Conservation (phyloP, 2,113 vertebrate genomes). For the Oryzias curvinotus region DNA sequence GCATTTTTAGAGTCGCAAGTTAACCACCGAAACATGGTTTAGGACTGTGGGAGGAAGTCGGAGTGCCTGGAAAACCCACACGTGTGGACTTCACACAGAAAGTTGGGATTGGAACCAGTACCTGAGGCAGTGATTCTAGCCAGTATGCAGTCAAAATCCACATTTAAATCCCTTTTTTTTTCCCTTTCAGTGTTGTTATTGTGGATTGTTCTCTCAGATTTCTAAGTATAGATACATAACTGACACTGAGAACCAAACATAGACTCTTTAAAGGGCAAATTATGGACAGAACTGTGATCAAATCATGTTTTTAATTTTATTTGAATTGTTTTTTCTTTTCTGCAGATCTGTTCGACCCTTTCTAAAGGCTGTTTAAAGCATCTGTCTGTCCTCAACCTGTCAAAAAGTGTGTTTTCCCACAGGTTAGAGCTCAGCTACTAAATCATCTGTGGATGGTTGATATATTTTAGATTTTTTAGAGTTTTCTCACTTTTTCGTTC, state of each 20-base stretch:
- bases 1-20: too few species aligned
- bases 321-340: background rate
- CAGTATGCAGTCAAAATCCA: too few species aligned
- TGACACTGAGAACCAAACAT: fast-evolving
- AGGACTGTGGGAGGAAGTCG: too few species aligned
- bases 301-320: background rate
- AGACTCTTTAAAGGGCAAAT: background rate
- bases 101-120: too few species aligned
- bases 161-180: too few species aligned
- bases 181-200: too few species aligned
- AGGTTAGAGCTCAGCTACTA: conserved; percentile 57
- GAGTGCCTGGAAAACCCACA: too few species aligned
- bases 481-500: background rate
- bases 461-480: background rate
- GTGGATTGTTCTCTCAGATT: too few species aligned
- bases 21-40: too few species aligned
- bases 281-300: background rate
- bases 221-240: too few species aligned
- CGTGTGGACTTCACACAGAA: too few species aligned
- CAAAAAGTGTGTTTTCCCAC: conserved; percentile 88
- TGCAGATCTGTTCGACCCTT: conserved; percentile 87
- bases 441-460: background rate
- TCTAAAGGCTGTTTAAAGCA: conserved; percentile 88
- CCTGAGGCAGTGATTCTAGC: too few species aligned
- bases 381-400: conserved; percentile 89